Percentiles rank a stretch among this genome's conserved stretches.
Evolutionary conservation across 2,888 invertebrate genomes (phyloP).

Genomic region (Tethea ocularis): DNA sequence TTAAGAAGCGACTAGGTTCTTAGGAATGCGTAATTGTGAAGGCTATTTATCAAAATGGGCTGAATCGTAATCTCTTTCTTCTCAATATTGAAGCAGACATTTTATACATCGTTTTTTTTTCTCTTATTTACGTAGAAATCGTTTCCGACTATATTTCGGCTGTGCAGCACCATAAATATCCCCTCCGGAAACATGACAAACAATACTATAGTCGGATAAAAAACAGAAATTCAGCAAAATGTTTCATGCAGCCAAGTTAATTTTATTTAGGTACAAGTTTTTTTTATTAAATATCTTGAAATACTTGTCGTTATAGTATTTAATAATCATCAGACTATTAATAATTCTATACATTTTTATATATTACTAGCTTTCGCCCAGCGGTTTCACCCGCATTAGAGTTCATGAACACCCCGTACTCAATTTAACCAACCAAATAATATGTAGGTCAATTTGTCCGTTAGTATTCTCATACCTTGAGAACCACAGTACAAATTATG

Average conservation of each 20-base stretch:
- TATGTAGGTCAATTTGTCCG: no score
- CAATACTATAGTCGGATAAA: constrained; percentile 63
- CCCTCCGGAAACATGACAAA: constrained; percentile 67
- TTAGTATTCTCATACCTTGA: no score
- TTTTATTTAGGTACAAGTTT: constrained; percentile 8
- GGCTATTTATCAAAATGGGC: background rate
- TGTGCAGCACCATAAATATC: constrained; percentile 59
- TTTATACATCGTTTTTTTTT: constrained; percentile 36
- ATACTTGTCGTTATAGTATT: background rate
- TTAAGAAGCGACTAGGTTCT: background rate
- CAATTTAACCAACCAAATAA: no score
- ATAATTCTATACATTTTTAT: no score
- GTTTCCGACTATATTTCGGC: constrained; percentile 57
- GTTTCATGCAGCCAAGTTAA: constrained; percentile 13
- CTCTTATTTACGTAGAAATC: constrained; percentile 59
- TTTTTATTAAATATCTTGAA: constrained; percentile 9
- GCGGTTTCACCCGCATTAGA: no score
- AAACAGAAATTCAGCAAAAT: constrained; percentile 48
- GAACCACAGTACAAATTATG: no score
- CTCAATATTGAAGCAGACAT: background rate
- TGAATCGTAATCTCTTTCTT: background rate
- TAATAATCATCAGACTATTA: no score
- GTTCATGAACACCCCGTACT: no score
- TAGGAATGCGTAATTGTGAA: background rate
- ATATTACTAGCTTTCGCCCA: no score